Conservation (phyloP, 2,113 vertebrate species). For the Pontoporia blainvillei region DNA sequence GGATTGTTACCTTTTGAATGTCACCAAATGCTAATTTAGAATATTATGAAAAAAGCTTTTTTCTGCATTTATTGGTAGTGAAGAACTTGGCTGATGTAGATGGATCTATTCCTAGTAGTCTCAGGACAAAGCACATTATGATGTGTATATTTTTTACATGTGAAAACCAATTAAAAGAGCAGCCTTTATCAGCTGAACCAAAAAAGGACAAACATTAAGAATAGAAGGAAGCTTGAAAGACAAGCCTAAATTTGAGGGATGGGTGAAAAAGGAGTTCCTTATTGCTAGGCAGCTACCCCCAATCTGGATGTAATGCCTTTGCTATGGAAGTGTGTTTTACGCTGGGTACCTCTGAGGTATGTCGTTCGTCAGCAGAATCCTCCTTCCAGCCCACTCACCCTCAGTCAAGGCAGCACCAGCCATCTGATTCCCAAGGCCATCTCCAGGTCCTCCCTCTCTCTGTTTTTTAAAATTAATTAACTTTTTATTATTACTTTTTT, state of each 20-base stretch:
- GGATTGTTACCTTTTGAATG: background rate
- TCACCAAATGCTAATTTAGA: background rate
- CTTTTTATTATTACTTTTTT: too few species aligned
- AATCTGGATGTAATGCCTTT: background rate
- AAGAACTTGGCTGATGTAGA: background rate
- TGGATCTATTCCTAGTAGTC: background rate
- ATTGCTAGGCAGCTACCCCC: background rate
- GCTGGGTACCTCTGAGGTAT: background rate
- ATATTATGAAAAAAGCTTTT: background rate
- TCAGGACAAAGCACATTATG: background rate
- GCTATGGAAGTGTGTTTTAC: background rate
- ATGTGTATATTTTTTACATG: background rate
- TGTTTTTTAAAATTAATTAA: too few species aligned
- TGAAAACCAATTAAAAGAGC: background rate
- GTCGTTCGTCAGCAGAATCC: background rate
- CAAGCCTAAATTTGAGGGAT: background rate
- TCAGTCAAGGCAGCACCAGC: background rate
- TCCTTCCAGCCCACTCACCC: background rate
- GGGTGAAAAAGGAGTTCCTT: background rate
- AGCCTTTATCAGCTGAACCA: background rate
- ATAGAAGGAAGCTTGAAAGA: background rate
- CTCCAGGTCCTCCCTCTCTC: background rate
- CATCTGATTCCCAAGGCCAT: background rate
- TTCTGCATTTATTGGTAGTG: background rate
- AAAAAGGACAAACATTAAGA: slow-evolving; percentile 4